Evolutionary conservation across 2,888 invertebrate species (phyloP), one percentile per base, ranked within the genome.

Genomic region (Lithophane semibrunnea): DNA sequence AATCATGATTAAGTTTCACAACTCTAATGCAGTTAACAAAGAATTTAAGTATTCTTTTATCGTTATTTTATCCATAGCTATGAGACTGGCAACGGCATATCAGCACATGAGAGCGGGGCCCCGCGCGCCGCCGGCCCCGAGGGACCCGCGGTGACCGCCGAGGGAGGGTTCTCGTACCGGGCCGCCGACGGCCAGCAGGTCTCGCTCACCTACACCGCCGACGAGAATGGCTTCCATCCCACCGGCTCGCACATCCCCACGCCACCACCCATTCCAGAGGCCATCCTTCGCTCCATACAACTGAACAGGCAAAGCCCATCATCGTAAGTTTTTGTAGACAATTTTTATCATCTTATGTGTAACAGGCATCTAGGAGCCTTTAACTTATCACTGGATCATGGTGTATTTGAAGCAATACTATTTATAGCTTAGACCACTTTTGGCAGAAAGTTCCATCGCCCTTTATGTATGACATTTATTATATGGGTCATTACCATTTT

Each of bases 151-250:
- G 95, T 95, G 67, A 97, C 97, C 7, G 97, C 97, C 0, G 97
- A 97, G 83, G 98, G 98, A 47, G 97, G 96, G 74, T 97, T 96
- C 94, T 97, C 97, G 4, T 98, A 97, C 93, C 97, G 97, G 58
- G 97, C 97, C 1, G 98, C 98, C 3, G 97, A 98, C 88, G 97
- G 97, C 66, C 97, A 97, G 85, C 94, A 97, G 84, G 96, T 97
- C 87, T 97, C 97, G 58, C 92, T 98, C 73, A 95, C 97, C 21
- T 98, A 98, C 94, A 96, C 97, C 67, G 98, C 98, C 60, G 98
- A 98, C 88, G 98, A 98, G 92, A 97, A 97, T 89, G 98, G 98
- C 77, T 97, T 97, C 95, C 97, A 97, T 88, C 97, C 97, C 64
- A 94, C 91, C 82, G 97, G 97, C 73, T 96, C 96, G 1, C 97